Percentiles rank a stretch among this genome's conserved stretches.
Conservation (phyloP, 2,888 invertebrate species). For the Altica lythri region DNA sequence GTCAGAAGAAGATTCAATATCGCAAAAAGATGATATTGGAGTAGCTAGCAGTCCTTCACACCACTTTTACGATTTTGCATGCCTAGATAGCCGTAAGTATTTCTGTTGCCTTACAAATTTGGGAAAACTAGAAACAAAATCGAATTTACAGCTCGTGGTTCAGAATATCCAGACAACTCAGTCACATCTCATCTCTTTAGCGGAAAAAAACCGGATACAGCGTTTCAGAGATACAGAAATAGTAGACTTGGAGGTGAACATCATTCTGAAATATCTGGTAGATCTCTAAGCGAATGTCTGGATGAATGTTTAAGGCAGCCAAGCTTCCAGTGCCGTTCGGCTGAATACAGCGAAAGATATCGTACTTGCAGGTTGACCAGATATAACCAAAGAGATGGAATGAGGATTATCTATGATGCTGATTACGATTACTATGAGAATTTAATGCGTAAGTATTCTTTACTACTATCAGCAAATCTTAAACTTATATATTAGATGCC, state of each 20-base stretch:
- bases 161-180: conserved; percentile 87
- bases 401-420: conserved; percentile 86
- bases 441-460: conserved; percentile 78
- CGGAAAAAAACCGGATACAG: conserved; percentile 80
- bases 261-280: conserved; percentile 86
- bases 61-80: conserved; percentile 87
- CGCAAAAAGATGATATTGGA: conserved; percentile 85
- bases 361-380: conserved; percentile 83
- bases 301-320: conserved; percentile 89
- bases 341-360: conserved; percentile 85
- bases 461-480: no score
- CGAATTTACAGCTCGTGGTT: conserved; percentile 74
- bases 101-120: no score
- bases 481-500: no score
- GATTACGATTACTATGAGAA: conserved; percentile 94
- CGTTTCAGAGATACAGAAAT: conserved; percentile 85
- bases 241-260: conserved; percentile 86
- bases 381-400: conserved; percentile 85
- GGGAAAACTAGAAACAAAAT: background rate
- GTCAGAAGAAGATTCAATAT: conserved; percentile 89
- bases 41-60: conserved; percentile 84
- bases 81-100: conserved; percentile 86
- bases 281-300: conserved; percentile 86
- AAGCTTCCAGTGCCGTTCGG: conserved; percentile 87
- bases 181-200: conserved; percentile 84